Base-by-base conservation (phyloP, 1,140 invertebrate genomes). In the Pinna nobilis region DNA sequence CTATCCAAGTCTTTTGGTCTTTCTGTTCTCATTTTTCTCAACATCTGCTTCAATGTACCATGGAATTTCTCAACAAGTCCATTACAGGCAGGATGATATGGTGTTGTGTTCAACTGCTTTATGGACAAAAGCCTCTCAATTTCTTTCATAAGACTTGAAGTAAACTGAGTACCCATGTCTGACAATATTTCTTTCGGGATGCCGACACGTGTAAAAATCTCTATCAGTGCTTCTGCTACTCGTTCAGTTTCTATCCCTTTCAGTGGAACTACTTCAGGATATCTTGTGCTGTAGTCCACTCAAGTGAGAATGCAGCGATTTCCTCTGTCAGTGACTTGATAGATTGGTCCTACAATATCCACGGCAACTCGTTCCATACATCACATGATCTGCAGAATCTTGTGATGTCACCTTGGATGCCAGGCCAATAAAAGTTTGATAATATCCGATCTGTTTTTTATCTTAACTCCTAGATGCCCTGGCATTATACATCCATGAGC, bases 81-180 rank as follows among this genome's bases (percentile, higher is more conserved):
- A 64, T 76, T 67, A n/a, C 65, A 74, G n/a, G 20, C 15, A 1
- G 70, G 65, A 50, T 66, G 25, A 41, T 71, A 71, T 4, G 39
- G 39, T 9, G 39, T 44, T 9, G 39, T 44, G n/a, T 9, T 44
- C 9, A 44, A n/a, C n/a, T 44, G 39, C 39, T 44, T 64, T 30
- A 76, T 67, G 30, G 44, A 70, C 28, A 76, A 13, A 1, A 65
- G 20, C 5, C 66, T 20, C 41, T 23, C 37, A 5, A 70, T 50
- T 44, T 78, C 65, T 53, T 32, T 37, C 51, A 75, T 67, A 15
- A 75, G 35, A 30, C 73, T 44, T 1, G 68, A 76, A 15, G 51
- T 59, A 32, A 73, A 76, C 55, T 88, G 81, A 20, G 87, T 83
- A 39, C 86, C 88, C 72, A 87, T 88, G 76, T 91, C 90, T 0